phyloP scores from a whole-genome alignment of 2,888 invertebrate species.

The Asteroscopus sphinx region DNA sequence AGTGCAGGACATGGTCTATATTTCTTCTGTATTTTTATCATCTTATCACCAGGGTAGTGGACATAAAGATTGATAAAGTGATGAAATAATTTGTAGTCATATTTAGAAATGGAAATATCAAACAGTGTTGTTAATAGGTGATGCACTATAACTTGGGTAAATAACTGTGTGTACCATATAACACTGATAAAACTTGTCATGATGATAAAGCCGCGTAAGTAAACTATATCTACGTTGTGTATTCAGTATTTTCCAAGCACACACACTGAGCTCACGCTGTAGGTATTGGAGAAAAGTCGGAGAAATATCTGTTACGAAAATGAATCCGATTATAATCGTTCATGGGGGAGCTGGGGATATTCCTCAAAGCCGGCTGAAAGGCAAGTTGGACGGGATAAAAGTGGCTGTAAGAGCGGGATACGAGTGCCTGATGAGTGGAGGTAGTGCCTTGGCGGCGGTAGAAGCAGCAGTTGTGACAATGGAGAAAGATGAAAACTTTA shows the following conservation, averaged over 20 bases:
- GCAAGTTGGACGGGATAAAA: conserved; percentile 92
- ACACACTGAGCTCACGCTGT: conserved; percentile 16
- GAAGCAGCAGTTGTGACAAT: conserved; percentile 94
- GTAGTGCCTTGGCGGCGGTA: conserved; percentile 93
- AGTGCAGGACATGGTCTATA: too few species aligned
- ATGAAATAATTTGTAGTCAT: too few species aligned
- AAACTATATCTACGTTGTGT: conserved; percentile 12
- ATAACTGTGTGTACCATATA: not conserved
- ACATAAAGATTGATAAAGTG: too few species aligned
- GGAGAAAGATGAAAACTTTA: conserved; percentile 95
- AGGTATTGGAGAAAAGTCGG: conserved; percentile 3
- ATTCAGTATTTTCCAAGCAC: conserved; percentile 30
- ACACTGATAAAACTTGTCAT: conserved; percentile 12
- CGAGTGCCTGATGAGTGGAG: conserved; percentile 86
- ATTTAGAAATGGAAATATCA: too few species aligned
- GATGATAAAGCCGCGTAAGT: conserved; percentile 22
- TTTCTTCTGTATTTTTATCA: too few species aligned
- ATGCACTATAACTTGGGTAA: conserved; percentile 2
- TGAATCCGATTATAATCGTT: conserved; percentile 92
- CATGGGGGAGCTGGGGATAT: conserved; percentile 96
- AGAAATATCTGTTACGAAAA: conserved; percentile 51
- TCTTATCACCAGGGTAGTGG: too few species aligned
- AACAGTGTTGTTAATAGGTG: too few species aligned
- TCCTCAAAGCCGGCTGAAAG: conserved; percentile 90
- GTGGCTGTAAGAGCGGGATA: conserved; percentile 91